These are phyloP conservation scores for Zelleria hepariella DNA, from an alignment of 2,888 invertebrate genomes.

Conservation along the genomic window DNA sequence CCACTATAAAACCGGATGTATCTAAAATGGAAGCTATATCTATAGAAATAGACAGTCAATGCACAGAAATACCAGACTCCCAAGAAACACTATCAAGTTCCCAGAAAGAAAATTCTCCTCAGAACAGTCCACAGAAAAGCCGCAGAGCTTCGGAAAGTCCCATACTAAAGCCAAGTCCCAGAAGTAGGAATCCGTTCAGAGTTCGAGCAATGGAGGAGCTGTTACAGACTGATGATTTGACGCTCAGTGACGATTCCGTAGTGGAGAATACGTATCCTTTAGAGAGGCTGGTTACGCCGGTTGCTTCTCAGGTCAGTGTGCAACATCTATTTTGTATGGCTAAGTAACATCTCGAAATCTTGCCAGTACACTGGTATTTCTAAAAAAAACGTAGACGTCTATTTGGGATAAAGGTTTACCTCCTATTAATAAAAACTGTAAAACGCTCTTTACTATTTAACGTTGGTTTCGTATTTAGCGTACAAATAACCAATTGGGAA, in stretches of 20 bases:
- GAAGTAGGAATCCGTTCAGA: constrained; percentile 28
- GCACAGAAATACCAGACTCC: constrained; percentile 22
- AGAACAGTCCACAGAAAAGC: constrained; percentile 30
- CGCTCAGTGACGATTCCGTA: constrained; percentile 38
- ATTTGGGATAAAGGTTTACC: too few relatives aligned
- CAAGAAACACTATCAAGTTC: constrained; percentile 22
- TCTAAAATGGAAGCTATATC: background rate
- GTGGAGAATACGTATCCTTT: constrained; percentile 55
- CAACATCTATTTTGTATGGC: too few relatives aligned
- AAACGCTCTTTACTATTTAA: too few relatives aligned
- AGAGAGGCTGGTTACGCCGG: constrained; percentile 42
- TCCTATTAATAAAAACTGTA: too few relatives aligned
- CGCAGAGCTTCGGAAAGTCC: constrained; percentile 27
- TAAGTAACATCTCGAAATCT: too few relatives aligned
- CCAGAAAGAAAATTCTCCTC: constrained; percentile 46
- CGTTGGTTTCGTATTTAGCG: too few relatives aligned
- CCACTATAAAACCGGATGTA: background rate
- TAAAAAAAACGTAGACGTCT: too few relatives aligned
- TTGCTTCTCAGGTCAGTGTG: constrained; percentile 50
- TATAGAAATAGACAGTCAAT: constrained; percentile 22
- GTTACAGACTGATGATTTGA: constrained; percentile 17
- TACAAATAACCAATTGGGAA: too few relatives aligned
- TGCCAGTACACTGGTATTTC: too few relatives aligned
- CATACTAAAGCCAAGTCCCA: constrained; percentile 35
- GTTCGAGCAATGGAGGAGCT: constrained; percentile 19